Percentiles rank a stretch among this genome's conserved stretches.
These are phyloP conservation scores for Darevskia nairensis DNA, from an alignment of 2,797 vertebrate genomes.

Conservation along the genomic window DNA sequence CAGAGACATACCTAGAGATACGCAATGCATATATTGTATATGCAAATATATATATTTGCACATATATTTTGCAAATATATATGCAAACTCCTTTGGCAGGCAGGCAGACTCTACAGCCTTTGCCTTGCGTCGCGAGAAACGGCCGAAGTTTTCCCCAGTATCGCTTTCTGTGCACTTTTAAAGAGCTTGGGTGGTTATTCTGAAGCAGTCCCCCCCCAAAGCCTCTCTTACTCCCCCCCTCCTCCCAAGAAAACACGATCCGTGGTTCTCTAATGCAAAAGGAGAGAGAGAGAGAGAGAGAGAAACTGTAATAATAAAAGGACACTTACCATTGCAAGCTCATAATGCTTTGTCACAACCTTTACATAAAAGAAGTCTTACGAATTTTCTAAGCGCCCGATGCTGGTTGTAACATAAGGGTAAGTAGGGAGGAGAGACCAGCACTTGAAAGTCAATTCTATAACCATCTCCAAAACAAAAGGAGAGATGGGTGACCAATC, in stretches of 20 bases:
- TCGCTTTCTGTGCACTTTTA: neutral
- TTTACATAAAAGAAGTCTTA: conserved; percentile 53
- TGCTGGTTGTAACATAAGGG: conserved; percentile 53
- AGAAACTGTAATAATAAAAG: conserved; percentile 30
- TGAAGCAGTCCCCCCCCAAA: conserved; percentile 24
- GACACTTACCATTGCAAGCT: conserved; percentile 79
- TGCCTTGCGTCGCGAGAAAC: neutral
- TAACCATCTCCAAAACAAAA: conserved; percentile 56
- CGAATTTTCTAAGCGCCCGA: conserved; percentile 65
- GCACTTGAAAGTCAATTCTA: conserved; percentile 54
- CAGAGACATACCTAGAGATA: too few species aligned
- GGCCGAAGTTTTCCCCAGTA: conserved; percentile 23
- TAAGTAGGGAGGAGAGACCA: conserved; percentile 13
- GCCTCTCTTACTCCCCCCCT: neutral
- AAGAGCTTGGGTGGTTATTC: neutral
- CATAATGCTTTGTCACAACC: conserved; percentile 72
- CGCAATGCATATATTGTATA: too few species aligned
- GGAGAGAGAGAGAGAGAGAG: too few species aligned
- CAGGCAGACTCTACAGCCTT: neutral
- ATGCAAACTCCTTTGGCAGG: neutral
- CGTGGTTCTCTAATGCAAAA: neutral
- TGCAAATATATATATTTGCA: conserved; percentile 25
- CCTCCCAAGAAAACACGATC: neutral
- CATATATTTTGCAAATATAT: neutral
- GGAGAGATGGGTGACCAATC: conserved; percentile 47